Evolutionary conservation across 2,888 invertebrate species (phyloP).

Genomic region (Endotricha flammealis): DNA sequence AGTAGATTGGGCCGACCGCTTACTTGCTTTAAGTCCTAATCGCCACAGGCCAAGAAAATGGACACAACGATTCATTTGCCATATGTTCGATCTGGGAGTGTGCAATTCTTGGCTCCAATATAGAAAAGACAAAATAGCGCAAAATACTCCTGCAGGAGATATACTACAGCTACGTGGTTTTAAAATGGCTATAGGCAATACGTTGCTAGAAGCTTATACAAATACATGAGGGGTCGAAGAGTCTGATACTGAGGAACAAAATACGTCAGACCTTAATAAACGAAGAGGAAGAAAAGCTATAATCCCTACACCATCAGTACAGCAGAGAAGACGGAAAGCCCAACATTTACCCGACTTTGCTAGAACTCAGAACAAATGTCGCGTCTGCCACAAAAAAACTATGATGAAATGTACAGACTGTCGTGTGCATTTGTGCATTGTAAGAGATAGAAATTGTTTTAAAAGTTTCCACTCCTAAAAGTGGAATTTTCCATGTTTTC

Average conservation of each 20-base stretch:
- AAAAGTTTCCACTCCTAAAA: not conserved
- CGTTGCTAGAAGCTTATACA: not conserved
- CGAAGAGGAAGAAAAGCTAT: not conserved
- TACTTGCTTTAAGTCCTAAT: constrained; percentile 19
- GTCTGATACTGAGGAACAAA: not conserved
- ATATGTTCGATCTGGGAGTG: constrained; percentile 19
- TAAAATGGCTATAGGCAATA: not conserved
- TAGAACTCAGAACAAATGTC: no score
- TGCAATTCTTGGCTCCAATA: constrained; percentile 19
- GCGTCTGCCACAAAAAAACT: not conserved
- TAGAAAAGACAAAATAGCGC: constrained; percentile 2
- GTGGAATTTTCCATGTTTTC: no score
- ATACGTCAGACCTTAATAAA: not conserved
- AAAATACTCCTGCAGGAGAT: constrained; percentile 1
- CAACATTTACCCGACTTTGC: no score
- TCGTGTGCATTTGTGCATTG: not conserved
- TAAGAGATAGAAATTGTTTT: not conserved
- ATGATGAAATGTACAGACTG: not conserved
- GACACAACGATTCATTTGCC: constrained; percentile 17
- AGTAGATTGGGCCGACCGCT: constrained; percentile 18
- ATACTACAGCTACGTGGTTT: constrained; percentile 3
- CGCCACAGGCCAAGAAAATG: constrained; percentile 16
- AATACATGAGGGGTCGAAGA: not conserved
- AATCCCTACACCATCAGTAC: no score
- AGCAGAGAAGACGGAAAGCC: no score